Conservation (phyloP, 2,888 invertebrate species). For the Napeogenes sylphis region DNA sequence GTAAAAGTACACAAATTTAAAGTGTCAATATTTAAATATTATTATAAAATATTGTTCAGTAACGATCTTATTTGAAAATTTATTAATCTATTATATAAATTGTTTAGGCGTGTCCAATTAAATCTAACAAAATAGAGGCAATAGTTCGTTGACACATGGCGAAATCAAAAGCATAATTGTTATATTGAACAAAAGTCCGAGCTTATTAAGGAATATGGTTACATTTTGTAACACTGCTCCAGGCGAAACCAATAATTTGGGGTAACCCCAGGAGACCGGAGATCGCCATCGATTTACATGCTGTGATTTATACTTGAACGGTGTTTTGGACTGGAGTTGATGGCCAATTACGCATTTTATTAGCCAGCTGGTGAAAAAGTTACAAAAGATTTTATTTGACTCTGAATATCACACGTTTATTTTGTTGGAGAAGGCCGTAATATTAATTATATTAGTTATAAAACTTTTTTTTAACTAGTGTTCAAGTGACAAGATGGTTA, state of each 20-base stretch:
- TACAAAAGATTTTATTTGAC: constrained; percentile 5
- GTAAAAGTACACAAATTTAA: too few relatives aligned
- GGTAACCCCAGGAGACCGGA: constrained; percentile 54
- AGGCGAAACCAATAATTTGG: constrained; percentile 71
- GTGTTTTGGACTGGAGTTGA: constrained; percentile 29
- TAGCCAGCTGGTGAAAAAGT: constrained; percentile 25
- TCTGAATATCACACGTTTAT: too few relatives aligned
- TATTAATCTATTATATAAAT: not conserved
- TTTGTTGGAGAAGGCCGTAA: too few relatives aligned
- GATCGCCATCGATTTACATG: constrained; percentile 55
- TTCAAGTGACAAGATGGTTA: too few relatives aligned
- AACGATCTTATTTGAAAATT: not conserved
- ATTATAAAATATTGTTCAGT: too few relatives aligned
- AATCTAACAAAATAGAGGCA: not conserved
- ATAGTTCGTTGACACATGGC: constrained; percentile 45
- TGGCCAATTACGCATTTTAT: constrained; percentile 28
- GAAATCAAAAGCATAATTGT: constrained; percentile 48
- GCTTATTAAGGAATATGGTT: constrained; percentile 69
- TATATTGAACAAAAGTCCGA: constrained; percentile 55
- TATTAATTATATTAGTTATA: too few relatives aligned
- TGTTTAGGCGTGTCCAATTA: constrained; percentile 1
- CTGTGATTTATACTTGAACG: constrained; percentile 50
- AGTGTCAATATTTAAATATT: too few relatives aligned
- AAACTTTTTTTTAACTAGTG: too few relatives aligned
- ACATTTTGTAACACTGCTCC: constrained; percentile 62